Conservation (phyloP, 2,888 invertebrate species). For the Leptogaster cylindrica region DNA sequence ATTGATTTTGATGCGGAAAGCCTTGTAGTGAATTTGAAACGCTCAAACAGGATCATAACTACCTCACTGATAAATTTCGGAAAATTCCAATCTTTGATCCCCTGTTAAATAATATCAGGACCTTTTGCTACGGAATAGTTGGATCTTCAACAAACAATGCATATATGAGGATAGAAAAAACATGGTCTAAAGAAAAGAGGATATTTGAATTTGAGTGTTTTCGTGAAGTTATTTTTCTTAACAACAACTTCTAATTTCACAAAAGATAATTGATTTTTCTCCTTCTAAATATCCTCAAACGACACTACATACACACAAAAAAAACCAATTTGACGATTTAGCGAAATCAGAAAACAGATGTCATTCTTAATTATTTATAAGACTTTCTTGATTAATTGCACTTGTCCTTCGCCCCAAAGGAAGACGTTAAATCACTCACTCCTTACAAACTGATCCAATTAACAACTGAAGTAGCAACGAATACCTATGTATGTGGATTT, state of each 20-base stretch:
- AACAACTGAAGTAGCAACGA: slow-evolving; percentile 7
- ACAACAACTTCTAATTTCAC: too few relatives aligned
- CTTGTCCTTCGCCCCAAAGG: background rate
- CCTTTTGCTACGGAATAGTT: too few relatives aligned
- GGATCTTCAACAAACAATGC: too few relatives aligned
- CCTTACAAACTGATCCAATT: slow-evolving; percentile 23
- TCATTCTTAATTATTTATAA: slow-evolving; percentile 33
- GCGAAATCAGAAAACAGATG: background rate
- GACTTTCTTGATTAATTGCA: slow-evolving; percentile 3
- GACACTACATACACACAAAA: background rate
- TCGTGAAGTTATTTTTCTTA: too few relatives aligned
- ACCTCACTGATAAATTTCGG: background rate
- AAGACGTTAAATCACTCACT: slow-evolving; percentile 6
- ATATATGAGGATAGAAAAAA: too few relatives aligned
- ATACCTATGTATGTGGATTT: background rate
- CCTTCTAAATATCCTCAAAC: too few relatives aligned
- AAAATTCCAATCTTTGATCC: background rate
- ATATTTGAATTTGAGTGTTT: too few relatives aligned
- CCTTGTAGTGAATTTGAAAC: background rate
- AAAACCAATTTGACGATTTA: slow-evolving; percentile 8
- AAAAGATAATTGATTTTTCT: too few relatives aligned
- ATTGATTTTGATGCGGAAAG: background rate
- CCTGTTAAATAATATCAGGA: too few relatives aligned
- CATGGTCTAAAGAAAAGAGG: too few relatives aligned
- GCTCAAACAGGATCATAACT: background rate